A percentile compares a stretch with the other conserved stretches of the same genome.
phyloP scores from a whole-genome alignment of 1,140 invertebrate genomes.

The Diprion similis region DNA sequence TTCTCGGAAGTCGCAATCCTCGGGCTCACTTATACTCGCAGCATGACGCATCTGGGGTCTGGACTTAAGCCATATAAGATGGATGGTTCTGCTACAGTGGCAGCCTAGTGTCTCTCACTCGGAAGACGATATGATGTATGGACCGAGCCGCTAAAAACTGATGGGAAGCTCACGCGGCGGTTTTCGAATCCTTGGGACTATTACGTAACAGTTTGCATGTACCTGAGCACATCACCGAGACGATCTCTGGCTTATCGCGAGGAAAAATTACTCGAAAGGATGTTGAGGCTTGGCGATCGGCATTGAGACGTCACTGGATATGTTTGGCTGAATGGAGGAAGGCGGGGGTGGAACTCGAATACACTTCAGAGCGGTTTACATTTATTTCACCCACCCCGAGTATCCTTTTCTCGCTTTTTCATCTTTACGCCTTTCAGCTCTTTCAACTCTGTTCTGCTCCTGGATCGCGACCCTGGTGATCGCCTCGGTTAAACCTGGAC shows the following conservation, averaged over 20 bases:
- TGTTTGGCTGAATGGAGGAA: background rate
- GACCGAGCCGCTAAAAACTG: background rate
- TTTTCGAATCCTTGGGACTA: background rate
- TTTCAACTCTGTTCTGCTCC: conserved; percentile 21
- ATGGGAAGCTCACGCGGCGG: background rate
- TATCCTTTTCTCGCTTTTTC: conserved; percentile 38
- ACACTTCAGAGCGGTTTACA: conserved; percentile 12
- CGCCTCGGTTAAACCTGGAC: background rate
- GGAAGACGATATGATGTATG: background rate
- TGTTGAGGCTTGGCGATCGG: too few relatives aligned
- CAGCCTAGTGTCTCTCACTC: background rate
- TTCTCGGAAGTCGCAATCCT: background rate
- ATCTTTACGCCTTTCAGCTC: conserved; percentile 36
- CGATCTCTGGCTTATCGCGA: background rate
- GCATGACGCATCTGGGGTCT: background rate
- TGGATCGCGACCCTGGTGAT: background rate
- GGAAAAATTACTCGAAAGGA: too few relatives aligned
- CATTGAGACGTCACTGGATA: too few relatives aligned
- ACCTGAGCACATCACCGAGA: too few relatives aligned
- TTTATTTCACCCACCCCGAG: background rate
- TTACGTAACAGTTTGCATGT: background rate
- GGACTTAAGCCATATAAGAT: conserved; percentile 1
- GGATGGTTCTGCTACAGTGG: background rate
- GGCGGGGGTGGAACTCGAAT: conserved; percentile 15
- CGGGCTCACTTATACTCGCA: background rate